phyloP scores from a whole-genome alignment of 2,113 vertebrate genomes.

The Phrynosoma blainvillii region DNA sequence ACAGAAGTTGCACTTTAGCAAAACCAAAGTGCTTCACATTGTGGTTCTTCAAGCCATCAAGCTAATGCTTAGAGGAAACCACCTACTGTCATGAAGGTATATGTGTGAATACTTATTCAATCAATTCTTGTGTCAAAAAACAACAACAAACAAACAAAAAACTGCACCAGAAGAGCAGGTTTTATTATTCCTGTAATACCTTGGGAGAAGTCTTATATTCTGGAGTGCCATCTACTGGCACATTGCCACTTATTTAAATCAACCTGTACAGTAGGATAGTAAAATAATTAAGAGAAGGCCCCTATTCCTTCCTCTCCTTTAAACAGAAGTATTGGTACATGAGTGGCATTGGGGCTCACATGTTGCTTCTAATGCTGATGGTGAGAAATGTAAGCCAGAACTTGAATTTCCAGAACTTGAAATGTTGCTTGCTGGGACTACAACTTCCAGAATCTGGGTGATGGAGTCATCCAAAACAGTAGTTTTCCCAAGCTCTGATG shows the following conservation, averaged over 20 bases:
- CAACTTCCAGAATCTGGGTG: too few relatives aligned
- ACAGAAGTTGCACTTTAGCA: neutral
- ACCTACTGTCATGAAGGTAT: too few relatives aligned
- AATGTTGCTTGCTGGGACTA: too few relatives aligned
- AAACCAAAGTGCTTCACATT: neutral
- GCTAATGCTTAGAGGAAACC: neutral
- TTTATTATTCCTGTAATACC: neutral
- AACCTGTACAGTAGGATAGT: neutral
- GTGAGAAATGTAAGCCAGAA: neutral
- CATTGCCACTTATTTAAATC: slow-evolving; percentile 8
- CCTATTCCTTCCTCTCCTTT: neutral
- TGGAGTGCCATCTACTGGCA: slow-evolving; percentile 42
- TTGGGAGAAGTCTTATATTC: slow-evolving; percentile 11
- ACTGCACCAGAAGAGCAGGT: neutral
- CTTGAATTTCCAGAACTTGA: too few relatives aligned
- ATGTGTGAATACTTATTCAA: neutral
- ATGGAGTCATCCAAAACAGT: too few relatives aligned
- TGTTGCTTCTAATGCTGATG: neutral
- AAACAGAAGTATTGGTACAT: neutral
- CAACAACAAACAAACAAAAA: too few relatives aligned
- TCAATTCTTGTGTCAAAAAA: neutral
- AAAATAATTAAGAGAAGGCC: neutral
- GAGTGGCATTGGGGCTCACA: neutral
- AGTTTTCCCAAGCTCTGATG: too few relatives aligned
- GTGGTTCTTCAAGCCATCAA: neutral